phyloP scores from a whole-genome alignment of 1,140 invertebrate species.

The Neomicropteryx cornuta region DNA sequence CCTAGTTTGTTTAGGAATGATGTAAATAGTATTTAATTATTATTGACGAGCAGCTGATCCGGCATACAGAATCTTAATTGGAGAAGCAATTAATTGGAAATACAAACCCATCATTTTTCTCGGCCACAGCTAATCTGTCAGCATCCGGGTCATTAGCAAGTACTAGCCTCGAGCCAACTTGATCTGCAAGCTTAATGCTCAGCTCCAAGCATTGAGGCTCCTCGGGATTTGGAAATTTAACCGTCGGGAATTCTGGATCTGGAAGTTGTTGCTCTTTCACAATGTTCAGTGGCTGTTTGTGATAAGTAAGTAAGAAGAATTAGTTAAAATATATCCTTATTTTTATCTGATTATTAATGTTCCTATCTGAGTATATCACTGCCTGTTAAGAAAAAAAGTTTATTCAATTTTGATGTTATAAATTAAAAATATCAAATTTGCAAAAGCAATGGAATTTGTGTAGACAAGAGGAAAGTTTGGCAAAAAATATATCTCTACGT shows the following conservation, averaged over 20 bases:
- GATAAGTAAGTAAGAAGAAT: too few relatives aligned
- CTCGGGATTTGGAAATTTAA: slow-evolving; percentile 97
- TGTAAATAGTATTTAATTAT: too few relatives aligned
- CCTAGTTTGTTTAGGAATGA: too few relatives aligned
- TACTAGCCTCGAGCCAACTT: slow-evolving; percentile 60
- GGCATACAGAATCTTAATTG: slow-evolving; percentile 32
- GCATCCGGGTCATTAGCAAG: slow-evolving; percentile 98
- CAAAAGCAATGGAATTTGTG: too few relatives aligned
- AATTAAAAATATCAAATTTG: too few relatives aligned
- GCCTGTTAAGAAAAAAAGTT: slow-evolving; percentile 6
- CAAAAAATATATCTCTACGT: too few relatives aligned
- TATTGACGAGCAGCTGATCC: too few relatives aligned
- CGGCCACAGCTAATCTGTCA: slow-evolving; percentile 89
- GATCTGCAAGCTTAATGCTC: slow-evolving; percentile 74
- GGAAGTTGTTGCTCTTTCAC: slow-evolving; percentile 80
- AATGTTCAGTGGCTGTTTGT: slow-evolving; percentile 58
- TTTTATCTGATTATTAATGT: too few relatives aligned
- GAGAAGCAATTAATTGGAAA: slow-evolving; percentile 3
- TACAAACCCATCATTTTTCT: slow-evolving; percentile 47
- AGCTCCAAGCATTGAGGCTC: slow-evolving; percentile 85
- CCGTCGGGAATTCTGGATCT: slow-evolving; percentile 95
- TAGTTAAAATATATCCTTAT: too few relatives aligned
- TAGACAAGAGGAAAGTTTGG: too few relatives aligned
- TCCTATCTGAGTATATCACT: too few relatives aligned
- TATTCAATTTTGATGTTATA: background rate